Evolutionary conservation across 2,888 invertebrate species (phyloP), one percentile per base, ranked within the genome.

Genomic region (Oscheius sp.): DNA sequence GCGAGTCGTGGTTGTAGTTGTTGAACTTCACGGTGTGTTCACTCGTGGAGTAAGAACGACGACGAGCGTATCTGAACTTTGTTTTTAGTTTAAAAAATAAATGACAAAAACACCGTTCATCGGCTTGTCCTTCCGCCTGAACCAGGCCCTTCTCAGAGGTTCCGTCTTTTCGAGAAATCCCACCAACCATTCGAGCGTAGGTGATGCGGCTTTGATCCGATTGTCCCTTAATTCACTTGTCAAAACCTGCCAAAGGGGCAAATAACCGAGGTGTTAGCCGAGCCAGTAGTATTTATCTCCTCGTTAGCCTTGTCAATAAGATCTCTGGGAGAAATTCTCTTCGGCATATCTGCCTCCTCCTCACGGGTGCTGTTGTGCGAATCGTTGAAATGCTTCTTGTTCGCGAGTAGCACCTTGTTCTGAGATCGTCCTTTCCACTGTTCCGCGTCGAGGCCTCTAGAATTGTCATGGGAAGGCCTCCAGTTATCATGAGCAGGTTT

Each of bases 271-370:
- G 60, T 35, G 42, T 60, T 60, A 11, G 60, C 42, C 10, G 60
- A 35, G 13, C 60, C 33, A 7, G 60, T 35, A 7, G 60, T 35
- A 42, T 42, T 42, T 11, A 60, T 37, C n/a, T 60, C 60, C 42
- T 60, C 60, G n/a, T 35, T 60, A 2, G 60, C 60, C 37, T 60
- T 60, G n/a, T 60, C 60, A 2, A 60, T 60, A 9, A 60, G 35
- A 60, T 60, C 60, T 42, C 37, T 33, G 1, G 37, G 35, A 35
- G 60, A 33, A 9, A 60, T 60, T 35, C 60, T 60, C 35, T 60
- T 60, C 37, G 60, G 60, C 9, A 60, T 29, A 37, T 60, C 60
- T 10, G 5, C 60, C 29, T 60, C 60, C 5, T 60, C 60, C 3
- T 60, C 60, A 2, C 32, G 32, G 2, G 60, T 60, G 60, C 37